These are phyloP conservation scores for Montipora cactus DNA, from an alignment of 64 coral and sea anemone genomes.

Conservation along the genomic window DNA sequence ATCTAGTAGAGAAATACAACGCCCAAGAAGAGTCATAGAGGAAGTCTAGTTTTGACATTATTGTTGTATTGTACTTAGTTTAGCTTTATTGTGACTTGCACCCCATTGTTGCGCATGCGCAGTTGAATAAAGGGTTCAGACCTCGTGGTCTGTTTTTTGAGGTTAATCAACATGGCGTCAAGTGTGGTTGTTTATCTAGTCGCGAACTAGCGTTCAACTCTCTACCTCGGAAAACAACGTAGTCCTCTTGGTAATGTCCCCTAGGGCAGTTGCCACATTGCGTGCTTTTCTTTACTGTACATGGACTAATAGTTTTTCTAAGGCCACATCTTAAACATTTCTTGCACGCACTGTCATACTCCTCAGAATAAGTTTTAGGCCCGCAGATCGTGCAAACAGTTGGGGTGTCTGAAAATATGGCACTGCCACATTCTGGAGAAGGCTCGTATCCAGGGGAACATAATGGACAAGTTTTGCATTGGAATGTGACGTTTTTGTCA, in stretches of 20 bases:
- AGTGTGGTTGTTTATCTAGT: no score
- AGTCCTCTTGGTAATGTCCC: background rate
- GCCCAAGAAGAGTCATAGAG: no score
- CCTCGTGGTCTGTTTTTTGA: no score
- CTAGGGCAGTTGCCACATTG: background rate
- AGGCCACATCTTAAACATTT: background rate
- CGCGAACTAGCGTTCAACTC: no score
- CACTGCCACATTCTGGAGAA: background rate
- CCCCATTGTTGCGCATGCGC: no score
- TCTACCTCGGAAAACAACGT: no score
- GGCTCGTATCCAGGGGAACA: background rate
- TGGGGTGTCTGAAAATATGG: background rate
- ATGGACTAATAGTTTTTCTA: background rate
- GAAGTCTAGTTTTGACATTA: no score
- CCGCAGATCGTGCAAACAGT: background rate
- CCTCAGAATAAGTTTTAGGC: background rate
- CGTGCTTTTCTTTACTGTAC: background rate
- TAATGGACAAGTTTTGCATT: background rate
- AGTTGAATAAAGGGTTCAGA: no score
- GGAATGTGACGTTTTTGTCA: background rate
- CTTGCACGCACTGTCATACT: background rate
- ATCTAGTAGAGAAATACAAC: no score
- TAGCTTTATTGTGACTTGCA: no score
- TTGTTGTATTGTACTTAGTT: no score
- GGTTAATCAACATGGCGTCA: no score